Evolutionary conservation across 2,888 invertebrate genomes (phyloP).

Genomic region (Ctena decussata): DNA sequence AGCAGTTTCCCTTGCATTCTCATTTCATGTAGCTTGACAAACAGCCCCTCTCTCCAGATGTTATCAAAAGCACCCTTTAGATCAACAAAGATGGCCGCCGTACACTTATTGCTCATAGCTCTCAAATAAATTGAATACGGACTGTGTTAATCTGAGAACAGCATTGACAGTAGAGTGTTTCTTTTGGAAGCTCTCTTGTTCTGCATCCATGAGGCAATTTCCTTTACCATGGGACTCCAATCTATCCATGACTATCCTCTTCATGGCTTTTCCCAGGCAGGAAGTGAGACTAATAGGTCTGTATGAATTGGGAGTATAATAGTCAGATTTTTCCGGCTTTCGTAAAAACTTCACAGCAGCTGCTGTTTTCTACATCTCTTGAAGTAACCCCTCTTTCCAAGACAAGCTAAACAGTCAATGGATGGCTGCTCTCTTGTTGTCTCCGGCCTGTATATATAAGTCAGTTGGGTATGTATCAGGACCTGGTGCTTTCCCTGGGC

Average conservation of each 20-base stretch:
- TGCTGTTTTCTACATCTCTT: neutral
- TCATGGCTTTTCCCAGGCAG: neutral
- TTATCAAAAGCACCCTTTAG: slow-evolving; percentile 19
- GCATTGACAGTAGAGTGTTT: neutral
- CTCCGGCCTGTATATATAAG: neutral
- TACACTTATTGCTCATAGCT: neutral
- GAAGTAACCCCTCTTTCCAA: neutral
- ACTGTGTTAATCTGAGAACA: neutral
- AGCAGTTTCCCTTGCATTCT: slow-evolving; percentile 26
- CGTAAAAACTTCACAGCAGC: slow-evolving; percentile 5
- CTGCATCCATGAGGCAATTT: neutral
- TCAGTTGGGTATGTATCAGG: neutral
- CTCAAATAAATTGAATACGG: slow-evolving; percentile 9
- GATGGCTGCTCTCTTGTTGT: neutral
- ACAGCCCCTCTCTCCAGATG: slow-evolving; percentile 28
- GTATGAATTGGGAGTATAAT: slow-evolving; percentile 14
- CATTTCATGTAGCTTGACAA: slow-evolving; percentile 2
- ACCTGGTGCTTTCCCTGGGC: neutral
- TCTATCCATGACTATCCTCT: neutral
- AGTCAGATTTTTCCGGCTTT: slow-evolving; percentile 8
- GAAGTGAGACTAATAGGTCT: slow-evolving; percentile 17
- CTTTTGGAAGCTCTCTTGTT: neutral
- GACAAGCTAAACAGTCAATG: neutral
- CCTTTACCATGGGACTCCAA: neutral
- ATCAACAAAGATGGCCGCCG: slow-evolving; percentile 20